phyloP scores from a whole-genome alignment of 2,888 invertebrate species.

The Mythimna vitellina region DNA sequence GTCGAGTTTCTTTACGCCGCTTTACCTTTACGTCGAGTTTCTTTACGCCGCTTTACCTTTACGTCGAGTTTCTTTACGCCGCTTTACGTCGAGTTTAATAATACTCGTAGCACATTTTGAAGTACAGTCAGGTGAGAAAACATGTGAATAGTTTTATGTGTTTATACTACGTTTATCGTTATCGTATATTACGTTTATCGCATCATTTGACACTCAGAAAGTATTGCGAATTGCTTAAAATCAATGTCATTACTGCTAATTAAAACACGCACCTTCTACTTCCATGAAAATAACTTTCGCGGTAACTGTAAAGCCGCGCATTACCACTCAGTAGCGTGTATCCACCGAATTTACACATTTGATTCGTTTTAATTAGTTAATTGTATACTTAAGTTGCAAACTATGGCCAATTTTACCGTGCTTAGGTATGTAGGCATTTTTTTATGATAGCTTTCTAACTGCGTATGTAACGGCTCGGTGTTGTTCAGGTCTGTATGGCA shows the following conservation, averaged over 20 bases:
- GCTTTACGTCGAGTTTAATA: too few species aligned
- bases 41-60: too few species aligned
- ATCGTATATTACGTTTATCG: too few species aligned
- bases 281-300: conserved; percentile 55
- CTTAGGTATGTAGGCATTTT: neutral
- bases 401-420: conserved; percentile 20
- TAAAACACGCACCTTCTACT: conserved; percentile 39
- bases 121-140: too few species aligned
- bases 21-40: too few species aligned
- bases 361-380: conserved; percentile 40
- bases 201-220: conserved; percentile 12
- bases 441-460: conserved; percentile 12
- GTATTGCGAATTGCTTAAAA: conserved; percentile 12
- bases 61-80: too few species aligned
- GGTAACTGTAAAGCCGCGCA: neutral
- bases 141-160: too few species aligned
- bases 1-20: too few species aligned
- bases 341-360: conserved; percentile 39
- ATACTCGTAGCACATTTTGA: too few species aligned
- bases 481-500: neutral
- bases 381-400: conserved; percentile 32
- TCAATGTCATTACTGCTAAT: conserved; percentile 1
- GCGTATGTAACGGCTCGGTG: neutral
- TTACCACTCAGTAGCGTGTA: conserved; percentile 36
- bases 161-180: too few species aligned